phyloP scores from a whole-genome alignment of 2,113 vertebrate genomes.

The Caracal caracal region DNA sequence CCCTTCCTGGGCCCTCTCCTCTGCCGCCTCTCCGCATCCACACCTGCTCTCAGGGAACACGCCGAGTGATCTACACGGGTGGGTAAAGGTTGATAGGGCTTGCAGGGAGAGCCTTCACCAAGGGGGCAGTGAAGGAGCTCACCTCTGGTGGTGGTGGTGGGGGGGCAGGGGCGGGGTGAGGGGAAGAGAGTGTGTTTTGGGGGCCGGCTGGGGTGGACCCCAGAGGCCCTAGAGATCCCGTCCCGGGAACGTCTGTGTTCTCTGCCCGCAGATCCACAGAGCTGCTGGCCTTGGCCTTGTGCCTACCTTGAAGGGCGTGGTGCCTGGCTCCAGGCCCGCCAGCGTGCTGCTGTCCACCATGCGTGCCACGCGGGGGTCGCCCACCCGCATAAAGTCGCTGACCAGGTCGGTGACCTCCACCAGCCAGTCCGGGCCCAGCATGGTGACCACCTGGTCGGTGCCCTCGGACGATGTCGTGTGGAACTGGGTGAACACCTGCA shows the following conservation, averaged over 20 bases:
- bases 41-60: background rate
- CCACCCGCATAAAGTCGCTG: constrained; percentile 95
- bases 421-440: constrained; percentile 98
- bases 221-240: background rate
- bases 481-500: constrained; percentile 98
- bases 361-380: constrained; percentile 92
- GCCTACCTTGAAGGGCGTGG: constrained; percentile 94
- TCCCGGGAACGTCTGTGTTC: background rate
- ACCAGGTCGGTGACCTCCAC: constrained; percentile 98
- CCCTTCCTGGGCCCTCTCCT: background rate
- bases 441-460: constrained; percentile 95
- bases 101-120: background rate
- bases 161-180: background rate
- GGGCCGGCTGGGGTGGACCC: background rate
- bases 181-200: background rate
- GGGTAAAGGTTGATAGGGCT: background rate
- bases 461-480: constrained; percentile 96
- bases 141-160: background rate
- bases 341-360: constrained; percentile 94
- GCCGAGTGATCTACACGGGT: fast-evolving
- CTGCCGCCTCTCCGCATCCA: background rate
- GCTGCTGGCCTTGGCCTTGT: background rate
- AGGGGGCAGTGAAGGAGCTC: background rate
- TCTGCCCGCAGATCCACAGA: background rate
- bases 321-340: constrained; percentile 94